Evolutionary conservation across 1,140 invertebrate species (phyloP).

Genomic region (Drosophila mojavensis): DNA sequence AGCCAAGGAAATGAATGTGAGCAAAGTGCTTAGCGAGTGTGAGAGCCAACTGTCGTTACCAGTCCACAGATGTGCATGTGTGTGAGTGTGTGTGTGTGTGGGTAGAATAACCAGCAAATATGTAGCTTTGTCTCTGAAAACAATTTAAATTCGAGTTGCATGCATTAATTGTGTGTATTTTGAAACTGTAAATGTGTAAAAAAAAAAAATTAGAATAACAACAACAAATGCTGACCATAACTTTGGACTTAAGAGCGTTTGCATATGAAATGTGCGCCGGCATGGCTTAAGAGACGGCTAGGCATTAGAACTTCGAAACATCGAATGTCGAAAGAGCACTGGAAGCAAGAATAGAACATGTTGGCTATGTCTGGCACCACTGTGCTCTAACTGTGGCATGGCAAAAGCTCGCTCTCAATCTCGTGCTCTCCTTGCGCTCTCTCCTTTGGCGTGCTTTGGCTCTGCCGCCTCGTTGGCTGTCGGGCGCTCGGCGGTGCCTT

Average conservation of each 20-base stretch:
- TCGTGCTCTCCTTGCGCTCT: constrained; percentile 17
- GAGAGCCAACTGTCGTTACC: constrained; percentile 34
- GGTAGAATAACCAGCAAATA: background rate
- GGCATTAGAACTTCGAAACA: constrained; percentile 22
- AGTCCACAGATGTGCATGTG: too few species aligned
- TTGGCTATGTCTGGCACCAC: constrained; percentile 39
- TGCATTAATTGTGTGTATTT: constrained; percentile 5
- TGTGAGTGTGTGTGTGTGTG: background rate
- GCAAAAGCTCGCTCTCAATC: constrained; percentile 46
- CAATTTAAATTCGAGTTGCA: background rate
- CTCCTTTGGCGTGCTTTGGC: constrained; percentile 47
- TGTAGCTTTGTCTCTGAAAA: background rate
- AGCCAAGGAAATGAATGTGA: constrained; percentile 62
- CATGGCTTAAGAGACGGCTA: constrained; percentile 13
- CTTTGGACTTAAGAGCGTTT: constrained; percentile 40
- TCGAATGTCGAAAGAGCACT: constrained; percentile 56
- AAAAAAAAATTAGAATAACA: constrained; percentile 24
- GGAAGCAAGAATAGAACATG: constrained; percentile 40
- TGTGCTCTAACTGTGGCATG: constrained; percentile 34
- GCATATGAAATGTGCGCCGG: constrained; percentile 45
- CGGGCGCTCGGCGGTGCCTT: constrained; percentile 34
- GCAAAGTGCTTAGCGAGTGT: constrained; percentile 62
- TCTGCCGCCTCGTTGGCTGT: constrained; percentile 28
- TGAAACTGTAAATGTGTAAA: constrained; percentile 45
- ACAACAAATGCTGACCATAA: constrained; percentile 15